Evolutionary conservation across 2,113 vertebrate species (phyloP).

Genomic region (Aepyceros melampus): DNA sequence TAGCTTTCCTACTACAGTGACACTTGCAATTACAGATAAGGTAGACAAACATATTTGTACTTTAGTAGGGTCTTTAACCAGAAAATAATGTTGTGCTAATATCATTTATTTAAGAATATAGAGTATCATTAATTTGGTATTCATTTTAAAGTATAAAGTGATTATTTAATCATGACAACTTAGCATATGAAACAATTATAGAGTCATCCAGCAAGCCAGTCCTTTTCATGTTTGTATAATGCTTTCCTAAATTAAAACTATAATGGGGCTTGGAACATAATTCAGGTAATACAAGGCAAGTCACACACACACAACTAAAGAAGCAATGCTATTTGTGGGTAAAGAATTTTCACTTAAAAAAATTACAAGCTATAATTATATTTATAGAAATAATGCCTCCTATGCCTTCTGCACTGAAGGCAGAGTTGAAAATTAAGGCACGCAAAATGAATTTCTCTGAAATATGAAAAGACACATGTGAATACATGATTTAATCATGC

Average conservation of each 20-base stretch:
- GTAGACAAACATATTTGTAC: not conserved
- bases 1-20: not conserved
- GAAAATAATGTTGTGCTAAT: not conserved
- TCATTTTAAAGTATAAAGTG: slow-evolving; percentile 21
- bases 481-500: not conserved
- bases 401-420: not conserved
- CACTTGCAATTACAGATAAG: slow-evolving; percentile 20
- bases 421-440: not conserved
- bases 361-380: not conserved
- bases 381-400: not conserved
- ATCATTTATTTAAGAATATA: not conserved
- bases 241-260: slow-evolving; percentile 37
- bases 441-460: not conserved
- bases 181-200: slow-evolving; percentile 26
- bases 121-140: not conserved
- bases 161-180: slow-evolving; percentile 25
- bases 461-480: not conserved
- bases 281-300: not conserved
- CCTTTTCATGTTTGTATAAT: slow-evolving; percentile 25
- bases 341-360: not conserved
- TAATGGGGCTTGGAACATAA: not conserved
- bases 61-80: not conserved
- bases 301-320: not conserved
- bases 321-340: not conserved
- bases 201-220: not conserved